A percentile compares a stretch with the other conserved stretches of the same genome.
Conservation (phyloP, 2,797 vertebrate species). For the Sebastes minor region DNA sequence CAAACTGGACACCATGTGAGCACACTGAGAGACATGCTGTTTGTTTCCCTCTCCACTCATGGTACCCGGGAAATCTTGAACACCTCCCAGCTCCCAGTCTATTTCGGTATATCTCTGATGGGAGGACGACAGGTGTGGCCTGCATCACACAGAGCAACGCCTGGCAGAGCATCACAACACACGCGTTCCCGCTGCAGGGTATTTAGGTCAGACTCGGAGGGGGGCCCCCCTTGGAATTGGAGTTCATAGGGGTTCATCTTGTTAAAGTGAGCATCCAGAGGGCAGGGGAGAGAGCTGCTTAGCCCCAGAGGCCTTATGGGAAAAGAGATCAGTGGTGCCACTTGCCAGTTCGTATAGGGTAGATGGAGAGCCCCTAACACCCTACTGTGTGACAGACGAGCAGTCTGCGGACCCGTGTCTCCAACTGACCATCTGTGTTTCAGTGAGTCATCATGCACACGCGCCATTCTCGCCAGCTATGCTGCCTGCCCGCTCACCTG, state of each 20-base stretch:
- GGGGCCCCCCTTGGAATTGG: neutral
- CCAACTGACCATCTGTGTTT: constrained; percentile 59
- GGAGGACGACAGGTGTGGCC: constrained; percentile 67
- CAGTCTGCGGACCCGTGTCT: constrained; percentile 34
- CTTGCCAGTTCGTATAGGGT: constrained; percentile 27
- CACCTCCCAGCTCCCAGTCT: constrained; percentile 53
- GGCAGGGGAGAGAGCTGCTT: neutral
- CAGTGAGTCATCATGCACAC: constrained; percentile 63
- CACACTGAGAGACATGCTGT: constrained; percentile 19
- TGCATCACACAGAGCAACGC: constrained; percentile 26
- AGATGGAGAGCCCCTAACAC: constrained; percentile 18
- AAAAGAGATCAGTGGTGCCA: constrained; percentile 38
- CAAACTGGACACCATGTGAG: constrained; percentile 9
- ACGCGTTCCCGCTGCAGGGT: constrained; percentile 21
- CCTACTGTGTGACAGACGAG: constrained; percentile 52
- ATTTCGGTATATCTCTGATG: constrained; percentile 69
- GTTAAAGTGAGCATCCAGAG: constrained; percentile 29
- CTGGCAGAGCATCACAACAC: constrained; percentile 47
- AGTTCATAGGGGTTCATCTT: constrained; percentile 22
- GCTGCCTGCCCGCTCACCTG: constrained; percentile 34
- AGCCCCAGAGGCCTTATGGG: constrained; percentile 18
- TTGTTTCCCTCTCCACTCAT: constrained; percentile 23
- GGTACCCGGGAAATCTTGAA: constrained; percentile 43
- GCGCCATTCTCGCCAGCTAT: constrained; percentile 40
- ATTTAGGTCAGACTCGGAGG: constrained; percentile 61